phyloP scores from a whole-genome alignment of 2,797 vertebrate species.

The Phoeniculus purpureus region DNA sequence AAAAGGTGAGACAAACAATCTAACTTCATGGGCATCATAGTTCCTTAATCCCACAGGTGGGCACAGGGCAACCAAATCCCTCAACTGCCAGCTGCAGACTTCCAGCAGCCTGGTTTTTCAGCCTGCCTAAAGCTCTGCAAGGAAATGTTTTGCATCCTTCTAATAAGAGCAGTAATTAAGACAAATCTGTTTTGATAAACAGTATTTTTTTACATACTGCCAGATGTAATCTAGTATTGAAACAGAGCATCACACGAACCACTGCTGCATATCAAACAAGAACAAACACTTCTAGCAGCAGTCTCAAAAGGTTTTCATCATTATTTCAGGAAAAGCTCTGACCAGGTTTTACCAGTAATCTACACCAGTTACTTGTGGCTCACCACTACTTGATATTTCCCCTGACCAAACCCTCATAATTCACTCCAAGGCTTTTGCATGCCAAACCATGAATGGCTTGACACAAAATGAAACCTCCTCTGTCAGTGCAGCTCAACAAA shows the following conservation, averaged over 20 bases:
- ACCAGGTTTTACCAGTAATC: not conserved
- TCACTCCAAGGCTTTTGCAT: not conserved
- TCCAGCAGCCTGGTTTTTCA: not conserved
- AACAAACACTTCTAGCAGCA: not conserved
- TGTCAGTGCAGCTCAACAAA: not conserved
- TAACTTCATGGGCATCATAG: not conserved
- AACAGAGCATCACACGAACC: not conserved
- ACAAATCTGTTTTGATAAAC: too few relatives aligned
- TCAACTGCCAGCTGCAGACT: not conserved
- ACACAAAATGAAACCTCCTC: not conserved
- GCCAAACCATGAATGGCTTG: not conserved
- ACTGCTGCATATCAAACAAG: not conserved
- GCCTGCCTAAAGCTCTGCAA: not conserved
- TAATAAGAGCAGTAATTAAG: not conserved
- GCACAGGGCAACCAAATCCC: not conserved
- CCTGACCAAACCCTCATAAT: not conserved
- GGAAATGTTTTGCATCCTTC: not conserved
- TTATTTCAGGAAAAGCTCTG: not conserved
- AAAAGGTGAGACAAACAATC: not conserved
- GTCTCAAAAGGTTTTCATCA: not conserved
- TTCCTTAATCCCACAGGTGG: not conserved
- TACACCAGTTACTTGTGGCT: not conserved
- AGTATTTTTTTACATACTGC: not conserved
- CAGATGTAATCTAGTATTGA: not conserved
- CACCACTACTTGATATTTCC: not conserved